Conservation (phyloP, 2,888 invertebrate genomes). For the Lasioglossum zephyrum region DNA sequence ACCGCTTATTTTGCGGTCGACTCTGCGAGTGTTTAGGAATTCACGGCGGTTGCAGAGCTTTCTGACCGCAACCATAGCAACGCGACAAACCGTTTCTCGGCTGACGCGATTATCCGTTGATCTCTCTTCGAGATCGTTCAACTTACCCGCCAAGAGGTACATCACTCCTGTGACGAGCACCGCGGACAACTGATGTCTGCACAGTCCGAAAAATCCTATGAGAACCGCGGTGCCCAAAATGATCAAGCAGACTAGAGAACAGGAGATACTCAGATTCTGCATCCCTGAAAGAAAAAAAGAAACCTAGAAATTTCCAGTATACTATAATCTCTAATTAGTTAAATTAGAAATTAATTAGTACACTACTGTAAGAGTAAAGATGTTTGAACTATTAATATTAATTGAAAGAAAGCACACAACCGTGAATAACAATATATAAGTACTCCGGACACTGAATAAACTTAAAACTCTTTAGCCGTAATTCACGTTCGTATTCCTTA, state of each 20-base stretch:
- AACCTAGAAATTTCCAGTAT: neutral
- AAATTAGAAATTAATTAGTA: no score
- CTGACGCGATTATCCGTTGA: constrained; percentile 26
- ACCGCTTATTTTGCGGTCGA: constrained; percentile 31
- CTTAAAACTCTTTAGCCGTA: no score
- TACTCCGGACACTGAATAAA: no score
- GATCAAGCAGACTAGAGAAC: constrained; percentile 95
- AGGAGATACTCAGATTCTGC: constrained; percentile 98
- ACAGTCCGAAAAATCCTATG: constrained; percentile 94
- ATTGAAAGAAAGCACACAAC: no score
- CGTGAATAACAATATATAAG: no score
- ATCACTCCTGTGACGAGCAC: constrained; percentile 97
- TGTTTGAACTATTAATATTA: no score
- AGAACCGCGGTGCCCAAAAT: constrained; percentile 94
- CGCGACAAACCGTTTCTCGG: constrained; percentile 30
- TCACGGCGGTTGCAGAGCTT: constrained; percentile 37
- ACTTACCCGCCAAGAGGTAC: constrained; percentile 95
- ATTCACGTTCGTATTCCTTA: no score
- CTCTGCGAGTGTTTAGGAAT: constrained; percentile 26
- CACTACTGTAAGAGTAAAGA: no score
- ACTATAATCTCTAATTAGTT: no score
- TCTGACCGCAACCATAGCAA: constrained; percentile 23
- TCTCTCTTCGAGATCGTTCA: neutral
- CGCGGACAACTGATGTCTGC: constrained; percentile 96
- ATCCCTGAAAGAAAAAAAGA: constrained; percentile 88